Evolutionary conservation across 1,140 invertebrate genomes (phyloP), one percentile per base, ranked within the genome.

Genomic region (Dreissena polymorpha): DNA sequence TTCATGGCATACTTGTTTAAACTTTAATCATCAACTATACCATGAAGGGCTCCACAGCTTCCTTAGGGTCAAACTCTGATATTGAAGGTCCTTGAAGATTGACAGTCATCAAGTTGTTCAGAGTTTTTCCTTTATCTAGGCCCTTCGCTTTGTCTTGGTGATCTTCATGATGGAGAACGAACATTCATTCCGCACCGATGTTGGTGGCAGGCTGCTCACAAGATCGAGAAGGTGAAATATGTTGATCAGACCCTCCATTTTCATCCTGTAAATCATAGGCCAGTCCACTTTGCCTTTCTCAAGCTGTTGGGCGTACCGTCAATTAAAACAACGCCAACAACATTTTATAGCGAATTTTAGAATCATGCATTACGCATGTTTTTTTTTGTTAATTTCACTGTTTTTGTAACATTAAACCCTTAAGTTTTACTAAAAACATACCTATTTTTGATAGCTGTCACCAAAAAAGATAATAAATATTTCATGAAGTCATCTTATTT

Each of bases 101-200:
- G 51, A 74, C 72, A 25, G 72, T 76, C 63, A 76, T 16, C 49
- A 67, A 67, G 63, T 76, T 39, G 23, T 76, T 76, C 10, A 76
- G 23, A 39, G 74, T 50, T 13, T 21, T 10, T 57, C 8, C 23
- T 65, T 67, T 39, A 76, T 65, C 29, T 63, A 2, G 13, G 60
- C 23, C 49, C 57, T 76, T 39, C 63, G 29, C n/a, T 49, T 65
- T 21, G 23, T 21, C 39, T 76, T 76, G 29, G 74, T 76, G 10
- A 76, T 29, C 63, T 76, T 76, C 63, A 76, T 76, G 27, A 76
- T 51, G 14, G 74, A 76, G 53, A 64, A 76, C 21, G 74, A 65
- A 29, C 29, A 18, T 65, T 76, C 74, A 50, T 76, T 76, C 65
- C 49, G 60, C 14, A 76, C 74, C 13, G 74, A 76, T 21, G 74